Evolutionary conservation across 1,140 invertebrate genomes (phyloP), one percentile per base, ranked within the genome.

Genomic region (Paraescarpia echinospica): DNA sequence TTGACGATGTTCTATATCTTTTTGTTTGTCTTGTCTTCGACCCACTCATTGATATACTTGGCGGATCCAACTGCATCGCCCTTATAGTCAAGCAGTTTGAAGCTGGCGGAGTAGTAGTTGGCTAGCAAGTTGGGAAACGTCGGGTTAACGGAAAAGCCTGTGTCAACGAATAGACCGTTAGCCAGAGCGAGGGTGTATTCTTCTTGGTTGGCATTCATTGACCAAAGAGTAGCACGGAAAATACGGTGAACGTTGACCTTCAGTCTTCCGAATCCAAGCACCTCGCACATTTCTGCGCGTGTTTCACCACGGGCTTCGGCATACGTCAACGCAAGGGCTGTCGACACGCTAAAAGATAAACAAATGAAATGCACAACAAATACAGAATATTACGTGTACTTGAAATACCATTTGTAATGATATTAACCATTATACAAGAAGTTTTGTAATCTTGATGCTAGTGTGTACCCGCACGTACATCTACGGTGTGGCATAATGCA

Each of bases 311-410:
- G 97, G 0, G 98, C 95, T 0, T 98, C 97, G 93, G 98, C 98
- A 94, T 98, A 98, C 0, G 98, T 97, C n/a, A 98, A 96, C 31
- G 97, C 95, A 18, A 99, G 94, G 0, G 98, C 97, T 93, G 98
- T 97, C 94, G 98, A 97, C 31, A 98, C 97, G 93, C 98, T 98
- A 95, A 98, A 97, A 0, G 33, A 48, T 2, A 8, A 91, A 33
- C 34, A 27, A 34, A 91, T 5, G 59, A 27, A 77, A 77, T 77
- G 12, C 41, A 41, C 41, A 6, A 41, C 41, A 41, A 41, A 41
- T 41, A 41, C 41, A 6, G 12, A 6, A 41, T 12, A 4, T 41
- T 41, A 41, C 41, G 4, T 41, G 41, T 12, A 41, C 12, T 41
- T 41, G 41, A 4, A 41, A 41, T 41, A 41, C 41, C 4, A 6